Conservation (phyloP, 2,888 invertebrate species). For the Schizotus pectinicornis region DNA sequence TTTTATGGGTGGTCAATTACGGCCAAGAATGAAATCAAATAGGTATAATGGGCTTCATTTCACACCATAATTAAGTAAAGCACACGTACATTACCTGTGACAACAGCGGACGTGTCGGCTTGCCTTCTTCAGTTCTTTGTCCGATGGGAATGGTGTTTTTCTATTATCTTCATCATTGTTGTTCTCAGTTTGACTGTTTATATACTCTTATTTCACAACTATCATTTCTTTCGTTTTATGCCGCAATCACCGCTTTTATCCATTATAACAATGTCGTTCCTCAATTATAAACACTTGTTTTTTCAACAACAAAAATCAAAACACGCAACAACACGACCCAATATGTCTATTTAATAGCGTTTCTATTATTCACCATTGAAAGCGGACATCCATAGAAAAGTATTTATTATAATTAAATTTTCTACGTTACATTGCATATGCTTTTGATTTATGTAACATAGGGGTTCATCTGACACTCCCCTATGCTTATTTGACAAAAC, state of each 20-base stretch:
- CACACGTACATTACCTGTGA: slow-evolving; percentile 35
- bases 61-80: slow-evolving; percentile 34
- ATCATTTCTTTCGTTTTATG: slow-evolving; percentile 8
- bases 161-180: slow-evolving; percentile 33
- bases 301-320: too few species aligned
- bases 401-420: slow-evolving; percentile 28
- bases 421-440: slow-evolving; percentile 27
- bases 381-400: slow-evolving; percentile 6
- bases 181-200: slow-evolving; percentile 30
- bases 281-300: slow-evolving; percentile 2
- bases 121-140: slow-evolving; percentile 27
- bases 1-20: slow-evolving; percentile 34
- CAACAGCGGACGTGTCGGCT: slow-evolving; percentile 34
- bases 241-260: not conserved
- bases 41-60: slow-evolving; percentile 34
- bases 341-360: too few species aligned
- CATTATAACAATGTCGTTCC: not conserved
- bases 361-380: too few species aligned
- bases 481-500: slow-evolving; percentile 52
- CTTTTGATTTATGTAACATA: slow-evolving; percentile 44
- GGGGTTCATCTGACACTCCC: slow-evolving; percentile 50
- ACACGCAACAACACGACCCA: too few species aligned
- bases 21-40: slow-evolving; percentile 31
- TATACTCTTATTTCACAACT: slow-evolving; percentile 26
- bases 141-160: slow-evolving; percentile 30